Conservation (phyloP, 2,113 vertebrate species). For the Myotis davidii region DNA sequence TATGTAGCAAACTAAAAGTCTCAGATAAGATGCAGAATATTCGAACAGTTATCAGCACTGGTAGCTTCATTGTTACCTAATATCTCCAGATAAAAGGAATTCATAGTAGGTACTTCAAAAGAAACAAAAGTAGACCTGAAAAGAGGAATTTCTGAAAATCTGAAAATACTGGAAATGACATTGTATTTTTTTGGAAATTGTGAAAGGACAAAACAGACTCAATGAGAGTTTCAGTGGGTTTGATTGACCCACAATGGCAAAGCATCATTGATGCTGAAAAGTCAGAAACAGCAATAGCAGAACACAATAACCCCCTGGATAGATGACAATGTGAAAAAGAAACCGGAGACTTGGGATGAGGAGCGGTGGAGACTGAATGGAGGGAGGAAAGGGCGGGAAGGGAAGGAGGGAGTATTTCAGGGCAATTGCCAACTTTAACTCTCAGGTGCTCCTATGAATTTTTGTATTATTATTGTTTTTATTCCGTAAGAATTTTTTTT, state of each 20-base stretch:
- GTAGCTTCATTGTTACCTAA: neutral
- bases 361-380: accelerated
- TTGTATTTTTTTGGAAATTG: neutral
- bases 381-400: neutral
- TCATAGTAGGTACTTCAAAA: neutral
- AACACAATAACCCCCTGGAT: neutral
- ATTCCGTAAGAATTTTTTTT: neutral
- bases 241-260: neutral
- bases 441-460: neutral
- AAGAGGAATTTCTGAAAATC: neutral
- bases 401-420: no score
- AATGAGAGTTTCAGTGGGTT: neutral
- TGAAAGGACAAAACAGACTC: neutral
- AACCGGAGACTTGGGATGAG: neutral
- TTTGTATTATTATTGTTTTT: conserved; percentile 16
- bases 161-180: neutral
- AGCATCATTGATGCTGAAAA: neutral
- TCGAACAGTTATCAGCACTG: neutral
- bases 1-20: neutral
- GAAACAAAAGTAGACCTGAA: neutral
- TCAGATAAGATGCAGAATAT: neutral
- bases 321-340: neutral
- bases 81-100: neutral
- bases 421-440: neutral
- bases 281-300: neutral